Evolutionary conservation across 1,140 invertebrate species (phyloP).

Genomic region (Bombus confusus): DNA sequence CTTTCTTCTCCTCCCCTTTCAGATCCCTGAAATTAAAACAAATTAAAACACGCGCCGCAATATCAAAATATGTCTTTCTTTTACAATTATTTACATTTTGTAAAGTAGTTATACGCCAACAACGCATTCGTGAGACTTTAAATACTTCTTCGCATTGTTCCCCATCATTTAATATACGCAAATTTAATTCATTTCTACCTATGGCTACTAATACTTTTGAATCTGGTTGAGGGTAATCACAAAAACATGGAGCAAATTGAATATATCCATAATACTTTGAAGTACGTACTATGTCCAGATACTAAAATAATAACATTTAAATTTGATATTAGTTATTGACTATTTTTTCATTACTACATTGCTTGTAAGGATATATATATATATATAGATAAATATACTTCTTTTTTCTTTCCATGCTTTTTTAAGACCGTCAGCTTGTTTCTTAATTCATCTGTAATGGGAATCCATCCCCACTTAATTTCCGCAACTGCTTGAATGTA

Average conservation of each 20-base stretch:
- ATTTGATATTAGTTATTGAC: background rate
- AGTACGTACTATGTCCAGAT: slow-evolving; percentile 90
- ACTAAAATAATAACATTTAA: slow-evolving; percentile 84
- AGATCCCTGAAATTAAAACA: slow-evolving; percentile 59
- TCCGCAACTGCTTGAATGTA: slow-evolving; percentile 94
- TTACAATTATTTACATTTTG: slow-evolving; percentile 86
- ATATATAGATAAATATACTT: slow-evolving; percentile 83
- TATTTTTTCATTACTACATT: background rate
- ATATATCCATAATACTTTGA: slow-evolving; percentile 95
- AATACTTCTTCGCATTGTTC: slow-evolving; percentile 89
- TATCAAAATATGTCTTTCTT: background rate
- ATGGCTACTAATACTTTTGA: slow-evolving; percentile 87
- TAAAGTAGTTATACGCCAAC: slow-evolving; percentile 96
- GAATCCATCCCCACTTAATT: slow-evolving; percentile 93
- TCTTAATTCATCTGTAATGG: slow-evolving; percentile 87
- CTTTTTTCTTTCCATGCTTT: slow-evolving; percentile 89
- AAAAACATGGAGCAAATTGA: slow-evolving; percentile 89
- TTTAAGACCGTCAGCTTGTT: slow-evolving; percentile 88
- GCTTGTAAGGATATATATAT: background rate
- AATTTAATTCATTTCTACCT: slow-evolving; percentile 90
- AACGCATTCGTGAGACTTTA: slow-evolving; percentile 96
- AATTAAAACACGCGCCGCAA: slow-evolving; percentile 12
- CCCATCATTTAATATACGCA: slow-evolving; percentile 82
- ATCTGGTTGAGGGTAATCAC: slow-evolving; percentile 89
- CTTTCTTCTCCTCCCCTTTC: slow-evolving; percentile 71